Base-by-base conservation (phyloP, 53 echinoderm and acorn worm species). In the Paracentrotus lividus region DNA sequence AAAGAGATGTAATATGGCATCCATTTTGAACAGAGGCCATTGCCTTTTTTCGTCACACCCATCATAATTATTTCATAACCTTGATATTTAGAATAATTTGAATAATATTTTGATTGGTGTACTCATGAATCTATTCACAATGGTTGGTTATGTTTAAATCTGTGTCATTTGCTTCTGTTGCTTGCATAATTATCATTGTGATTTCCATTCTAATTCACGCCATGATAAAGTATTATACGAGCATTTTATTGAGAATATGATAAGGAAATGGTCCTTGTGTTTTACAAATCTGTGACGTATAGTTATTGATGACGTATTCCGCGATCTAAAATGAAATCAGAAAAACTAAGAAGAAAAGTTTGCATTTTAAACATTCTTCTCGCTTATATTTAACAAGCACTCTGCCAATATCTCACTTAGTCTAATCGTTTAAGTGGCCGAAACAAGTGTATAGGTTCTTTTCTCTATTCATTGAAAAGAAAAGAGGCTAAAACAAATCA, bases 391-490 rank as follows among this genome's bases (percentile, higher is more conserved):
- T 86, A 56, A 86, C 57, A 86, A 32, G 33, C 86, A 86, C 86
- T 86, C 21, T 15, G 34, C 10, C 56, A 53, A 32, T 55, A 32
- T 57, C 36, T 56, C 86, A 86, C 33, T 56, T 36, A 86, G 33
- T 18, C 86, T 86, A 86, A 86, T 86, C 86, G 86, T 55, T 86
- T 86, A 86, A 86, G 86, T 86, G 86, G 34, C 47, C 54, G 56
- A 18, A 86, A 86, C 86, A 86, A 86, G 54, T 86, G 54, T 8
- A 47, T 81, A 47, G 15, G 81, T 81, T 81, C 81, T 45, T 18
- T 81, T 81, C 47, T 81, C 45, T n/a, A 49, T 81, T 81, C 26
- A 26, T 81, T 81, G 81, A 81, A 81, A 81, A 33, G n/a, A n/a
- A 61, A 36, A 33, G 49, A 26, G 81, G 44, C 81, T 44, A 81